A percentile compares a stretch with the other conserved stretches of the same genome.
Conservation (phyloP, 2,888 invertebrate genomes). For the Tenthredo scrophulariae region DNA sequence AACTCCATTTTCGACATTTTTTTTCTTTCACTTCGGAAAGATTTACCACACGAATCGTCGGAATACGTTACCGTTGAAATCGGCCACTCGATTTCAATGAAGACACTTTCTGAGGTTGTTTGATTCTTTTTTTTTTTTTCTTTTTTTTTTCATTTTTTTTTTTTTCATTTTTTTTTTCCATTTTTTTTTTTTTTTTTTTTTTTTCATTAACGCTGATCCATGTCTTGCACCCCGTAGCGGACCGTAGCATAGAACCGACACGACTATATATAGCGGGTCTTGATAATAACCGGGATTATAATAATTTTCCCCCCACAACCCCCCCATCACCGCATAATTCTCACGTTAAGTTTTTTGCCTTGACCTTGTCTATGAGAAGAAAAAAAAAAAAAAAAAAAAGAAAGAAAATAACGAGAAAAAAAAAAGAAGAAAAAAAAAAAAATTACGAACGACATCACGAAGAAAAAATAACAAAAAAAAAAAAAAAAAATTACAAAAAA, state of each 20-base stretch:
- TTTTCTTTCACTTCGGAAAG: too few relatives aligned
- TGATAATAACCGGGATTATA: not conserved
- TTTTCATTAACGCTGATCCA: conserved; percentile 44
- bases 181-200: not conserved
- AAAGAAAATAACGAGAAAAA: too few relatives aligned
- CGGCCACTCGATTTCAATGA: too few relatives aligned
- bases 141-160: conserved; percentile 41
- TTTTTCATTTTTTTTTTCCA: conserved; percentile 39
- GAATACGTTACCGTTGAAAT: too few relatives aligned
- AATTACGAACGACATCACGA: not conserved
- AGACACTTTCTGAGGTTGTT: too few relatives aligned
- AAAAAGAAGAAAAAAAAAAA: not conserved
- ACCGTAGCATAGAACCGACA: conserved; percentile 34
- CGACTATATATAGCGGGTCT: conserved; percentile 8
- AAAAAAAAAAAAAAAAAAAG: too few relatives aligned
- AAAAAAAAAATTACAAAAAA: not conserved
- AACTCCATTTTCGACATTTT: too few relatives aligned
- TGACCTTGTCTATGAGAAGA: not conserved
- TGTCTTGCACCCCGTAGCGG: conserved; percentile 52
- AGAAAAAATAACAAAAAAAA: too few relatives aligned
- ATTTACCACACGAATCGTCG: too few relatives aligned
- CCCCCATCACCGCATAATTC: not conserved
- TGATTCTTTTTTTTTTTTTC: too few relatives aligned
- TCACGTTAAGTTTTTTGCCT: not conserved
- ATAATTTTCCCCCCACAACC: not conserved